Evolutionary conservation across 2,888 invertebrate species (phyloP).

Genomic region (Dorcus hopei): DNA sequence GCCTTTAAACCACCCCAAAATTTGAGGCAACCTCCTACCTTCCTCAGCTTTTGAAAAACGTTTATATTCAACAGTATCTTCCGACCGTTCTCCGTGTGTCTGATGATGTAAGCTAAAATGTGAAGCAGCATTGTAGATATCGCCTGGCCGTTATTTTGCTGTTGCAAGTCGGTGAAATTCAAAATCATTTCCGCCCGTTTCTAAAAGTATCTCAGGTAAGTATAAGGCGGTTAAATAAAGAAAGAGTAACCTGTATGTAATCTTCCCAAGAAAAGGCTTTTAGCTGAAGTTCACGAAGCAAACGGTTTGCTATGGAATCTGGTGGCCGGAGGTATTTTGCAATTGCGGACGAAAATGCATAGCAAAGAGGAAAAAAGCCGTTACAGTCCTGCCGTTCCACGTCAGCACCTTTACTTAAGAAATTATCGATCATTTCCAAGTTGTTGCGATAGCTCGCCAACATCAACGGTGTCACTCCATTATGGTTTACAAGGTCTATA

Average conservation of each 20-base stretch:
- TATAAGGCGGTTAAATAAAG: not conserved
- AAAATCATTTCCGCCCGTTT: constrained; percentile 37
- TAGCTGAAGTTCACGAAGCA: constrained; percentile 33
- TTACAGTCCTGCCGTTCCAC: constrained; percentile 41
- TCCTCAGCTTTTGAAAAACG: constrained; percentile 35
- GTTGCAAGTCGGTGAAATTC: constrained; percentile 25
- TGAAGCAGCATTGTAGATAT: constrained; percentile 35
- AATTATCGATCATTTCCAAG: constrained; percentile 33
- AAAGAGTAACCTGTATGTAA: constrained; percentile 36
- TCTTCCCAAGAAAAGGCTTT: constrained; percentile 31
- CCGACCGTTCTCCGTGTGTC: constrained; percentile 35
- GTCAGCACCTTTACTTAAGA: constrained; percentile 39
- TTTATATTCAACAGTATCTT: constrained; percentile 37
- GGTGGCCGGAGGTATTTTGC: constrained; percentile 37
- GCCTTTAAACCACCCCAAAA: not conserved
- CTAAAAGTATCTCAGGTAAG: constrained; percentile 26
- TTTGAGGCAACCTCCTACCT: constrained; percentile 27
- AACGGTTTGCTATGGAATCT: constrained; percentile 34
- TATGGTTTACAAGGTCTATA: constrained; percentile 37
- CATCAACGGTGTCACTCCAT: constrained; percentile 47
- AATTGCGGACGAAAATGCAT: constrained; percentile 39
- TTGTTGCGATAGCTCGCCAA: constrained; percentile 45
- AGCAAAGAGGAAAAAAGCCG: constrained; percentile 45
- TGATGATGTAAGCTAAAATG: constrained; percentile 40
- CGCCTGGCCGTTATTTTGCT: constrained; percentile 29